Conservation (phyloP, 2,113 vertebrate species). For the Xenopus tropicalis region UCB_Xtro_10.0 CM004443.2:38421001-38421500, state of each 20-base stretch:
- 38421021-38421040: no score
- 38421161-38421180: background rate
- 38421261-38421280: conserved; percentile 4
- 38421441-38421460: no score
- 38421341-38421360: conserved; percentile 1
- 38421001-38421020: no score
- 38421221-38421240: conserved; percentile 12
- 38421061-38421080: background rate
- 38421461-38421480: no score
- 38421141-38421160: background rate
- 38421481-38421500: no score
- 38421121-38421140: background rate
- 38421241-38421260: conserved; percentile 12
- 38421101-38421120: background rate
- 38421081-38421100: background rate
- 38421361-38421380: background rate
- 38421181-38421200: conserved; percentile 8
- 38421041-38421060: background rate
- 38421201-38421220: conserved; percentile 1
- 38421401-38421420: no score
- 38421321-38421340: conserved; percentile 1
- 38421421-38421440: no score
- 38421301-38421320: conserved; percentile 19
- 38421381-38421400: no score
- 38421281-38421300: conserved; percentile 1